phyloP scores from a whole-genome alignment of 2,888 invertebrate species.

The Bugulina stolonifera region DNA sequence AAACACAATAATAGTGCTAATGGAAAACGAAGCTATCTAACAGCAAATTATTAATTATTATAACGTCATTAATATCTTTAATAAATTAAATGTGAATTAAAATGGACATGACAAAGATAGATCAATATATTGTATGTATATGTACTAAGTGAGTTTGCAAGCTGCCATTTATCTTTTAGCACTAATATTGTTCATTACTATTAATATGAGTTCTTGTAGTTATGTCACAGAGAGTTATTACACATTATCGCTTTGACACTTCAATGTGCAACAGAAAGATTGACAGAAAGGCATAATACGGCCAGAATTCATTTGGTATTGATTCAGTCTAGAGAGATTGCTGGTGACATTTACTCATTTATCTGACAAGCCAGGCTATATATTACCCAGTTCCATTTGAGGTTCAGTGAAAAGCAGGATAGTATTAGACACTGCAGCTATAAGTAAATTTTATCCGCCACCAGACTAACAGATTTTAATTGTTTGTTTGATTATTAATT shows the following conservation, averaged over 20 bases:
- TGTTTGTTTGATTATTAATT: too few species aligned
- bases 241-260: too few species aligned
- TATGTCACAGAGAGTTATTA: too few species aligned
- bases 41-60: not conserved
- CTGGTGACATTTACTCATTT: too few species aligned
- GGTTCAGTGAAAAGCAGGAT: too few species aligned
- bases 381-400: too few species aligned
- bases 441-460: too few species aligned
- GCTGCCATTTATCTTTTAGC: not conserved
- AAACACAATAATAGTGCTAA: constrained; percentile 3
- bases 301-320: not conserved
- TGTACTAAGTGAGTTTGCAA: not conserved
- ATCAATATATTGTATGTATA: not conserved
- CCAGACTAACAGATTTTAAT: too few species aligned
- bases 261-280: too few species aligned
- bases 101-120: not conserved
- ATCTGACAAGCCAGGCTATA: too few species aligned
- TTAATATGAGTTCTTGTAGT: too few species aligned
- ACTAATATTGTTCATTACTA: not conserved
- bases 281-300: not conserved
- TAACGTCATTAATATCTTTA: not conserved
- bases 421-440: too few species aligned
- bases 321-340: not conserved
- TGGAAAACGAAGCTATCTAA: not conserved
- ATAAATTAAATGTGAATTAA: not conserved